Evolutionary conservation across 2,888 invertebrate genomes (phyloP).

Genomic region (Eumerus sabulonum): DNA sequence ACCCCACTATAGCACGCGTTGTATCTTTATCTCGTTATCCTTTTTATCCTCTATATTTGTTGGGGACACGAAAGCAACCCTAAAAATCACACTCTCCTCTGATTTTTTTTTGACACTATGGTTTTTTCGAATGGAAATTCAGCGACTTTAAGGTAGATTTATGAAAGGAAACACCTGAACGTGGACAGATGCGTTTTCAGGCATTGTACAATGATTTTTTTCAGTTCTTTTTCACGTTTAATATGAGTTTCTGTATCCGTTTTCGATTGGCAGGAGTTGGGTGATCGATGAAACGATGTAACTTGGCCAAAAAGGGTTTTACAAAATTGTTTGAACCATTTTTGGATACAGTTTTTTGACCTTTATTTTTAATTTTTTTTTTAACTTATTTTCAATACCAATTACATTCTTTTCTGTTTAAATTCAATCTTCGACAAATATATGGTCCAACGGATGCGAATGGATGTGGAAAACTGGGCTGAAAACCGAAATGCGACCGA

Average conservation of each 20-base stretch:
- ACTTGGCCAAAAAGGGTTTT: constrained; percentile 26
- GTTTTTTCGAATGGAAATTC: too few relatives aligned
- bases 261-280: constrained; percentile 50
- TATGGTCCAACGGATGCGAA: constrained; percentile 54
- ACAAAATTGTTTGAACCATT: neutral
- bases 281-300: constrained; percentile 45
- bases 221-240: constrained; percentile 36
- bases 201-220: constrained; percentile 53
- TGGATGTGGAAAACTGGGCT: constrained; percentile 62
- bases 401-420: constrained; percentile 21
- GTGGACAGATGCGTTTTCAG: constrained; percentile 35
- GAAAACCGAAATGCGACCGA: too few relatives aligned
- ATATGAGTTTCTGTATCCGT: constrained; percentile 66
- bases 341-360: constrained; percentile 1
- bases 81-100: too few relatives aligned
- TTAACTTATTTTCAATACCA: constrained; percentile 30
- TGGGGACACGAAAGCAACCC: too few relatives aligned
- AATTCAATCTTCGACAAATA: constrained; percentile 29
- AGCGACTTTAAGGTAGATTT: too few relatives aligned
- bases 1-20: too few relatives aligned
- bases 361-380: constrained; percentile 7
- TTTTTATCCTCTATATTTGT: too few relatives aligned
- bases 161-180: constrained; percentile 35
- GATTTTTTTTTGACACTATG: too few relatives aligned
- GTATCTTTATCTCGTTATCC: too few relatives aligned